Evolutionary conservation across 2,797 vertebrate species (phyloP).

Genomic region (Parauchenoglanis ngamensis): DNA sequence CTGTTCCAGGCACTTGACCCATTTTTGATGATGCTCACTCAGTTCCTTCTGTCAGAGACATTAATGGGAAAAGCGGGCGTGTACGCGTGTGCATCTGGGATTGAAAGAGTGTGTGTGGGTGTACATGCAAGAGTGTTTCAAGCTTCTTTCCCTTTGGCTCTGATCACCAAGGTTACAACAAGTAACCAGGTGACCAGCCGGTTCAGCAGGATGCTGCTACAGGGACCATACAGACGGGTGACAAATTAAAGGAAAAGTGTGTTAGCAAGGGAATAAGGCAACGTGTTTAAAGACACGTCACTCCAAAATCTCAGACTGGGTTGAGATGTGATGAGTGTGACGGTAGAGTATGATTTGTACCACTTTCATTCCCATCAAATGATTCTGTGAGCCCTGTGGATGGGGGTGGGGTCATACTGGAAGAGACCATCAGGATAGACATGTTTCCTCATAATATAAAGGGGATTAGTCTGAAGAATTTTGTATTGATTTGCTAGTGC

Average conservation of each 20-base stretch:
- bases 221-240: background rate
- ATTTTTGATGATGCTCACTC: conserved; percentile 20
- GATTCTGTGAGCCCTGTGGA: too few species aligned
- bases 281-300: background rate
- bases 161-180: conserved; percentile 23
- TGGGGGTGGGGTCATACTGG: background rate
- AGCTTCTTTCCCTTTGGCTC: background rate
- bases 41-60: conserved; percentile 23
- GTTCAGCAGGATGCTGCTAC: conserved; percentile 33
- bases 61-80: background rate
- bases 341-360: background rate
- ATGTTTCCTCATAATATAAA: background rate
- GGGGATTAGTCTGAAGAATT: background rate
- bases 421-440: background rate
- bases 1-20: conserved; percentile 24
- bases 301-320: background rate
- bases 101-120: background rate
- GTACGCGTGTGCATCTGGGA: background rate
- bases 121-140: background rate
- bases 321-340: background rate
- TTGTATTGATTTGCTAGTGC: background rate
- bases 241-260: background rate
- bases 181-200: conserved; percentile 30
- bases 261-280: background rate
- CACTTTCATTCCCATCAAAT: background rate